These are phyloP conservation scores for Platyrinchus mystaceus DNA, from an alignment of 2,797 vertebrate species.

Conservation along the genomic window DNA sequence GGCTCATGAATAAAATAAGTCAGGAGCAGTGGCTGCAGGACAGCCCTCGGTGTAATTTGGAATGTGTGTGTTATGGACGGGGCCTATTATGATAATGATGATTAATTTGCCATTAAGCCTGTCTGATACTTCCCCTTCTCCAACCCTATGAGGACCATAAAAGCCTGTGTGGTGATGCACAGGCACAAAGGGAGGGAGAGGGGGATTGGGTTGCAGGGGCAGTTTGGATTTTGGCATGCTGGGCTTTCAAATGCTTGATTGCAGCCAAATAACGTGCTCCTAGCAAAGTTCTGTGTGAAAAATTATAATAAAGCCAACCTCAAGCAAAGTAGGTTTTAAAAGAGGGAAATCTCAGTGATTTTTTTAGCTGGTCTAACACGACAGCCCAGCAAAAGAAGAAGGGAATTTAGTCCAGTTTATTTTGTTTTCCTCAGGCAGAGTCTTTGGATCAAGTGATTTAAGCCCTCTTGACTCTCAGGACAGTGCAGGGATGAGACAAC, in stretches of 20 bases:
- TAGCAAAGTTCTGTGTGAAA: neutral
- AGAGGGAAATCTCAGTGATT: neutral
- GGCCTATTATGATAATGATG: neutral
- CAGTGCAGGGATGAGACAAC: neutral
- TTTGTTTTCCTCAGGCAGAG: neutral
- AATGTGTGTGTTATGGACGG: neutral
- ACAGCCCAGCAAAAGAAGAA: neutral
- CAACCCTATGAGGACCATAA: neutral
- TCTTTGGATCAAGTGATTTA: neutral
- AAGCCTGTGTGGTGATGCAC: neutral
- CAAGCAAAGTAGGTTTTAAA: neutral
- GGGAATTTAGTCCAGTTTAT: neutral
- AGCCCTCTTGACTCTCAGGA: neutral
- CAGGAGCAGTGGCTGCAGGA: neutral
- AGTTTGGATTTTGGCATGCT: neutral
- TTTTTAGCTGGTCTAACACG: neutral
- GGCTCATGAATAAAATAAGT: neutral
- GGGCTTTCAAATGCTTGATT: neutral
- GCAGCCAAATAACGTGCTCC: fast-evolving
- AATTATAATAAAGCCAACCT: fast-evolving
- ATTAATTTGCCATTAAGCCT: conserved; percentile 32
- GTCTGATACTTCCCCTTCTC: neutral
- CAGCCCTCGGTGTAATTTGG: neutral
- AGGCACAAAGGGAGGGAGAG: neutral
- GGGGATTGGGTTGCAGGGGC: neutral